Evolutionary conservation across 2,113 vertebrate genomes (phyloP).

Genomic region (Triplophysa siluroides): DNA sequence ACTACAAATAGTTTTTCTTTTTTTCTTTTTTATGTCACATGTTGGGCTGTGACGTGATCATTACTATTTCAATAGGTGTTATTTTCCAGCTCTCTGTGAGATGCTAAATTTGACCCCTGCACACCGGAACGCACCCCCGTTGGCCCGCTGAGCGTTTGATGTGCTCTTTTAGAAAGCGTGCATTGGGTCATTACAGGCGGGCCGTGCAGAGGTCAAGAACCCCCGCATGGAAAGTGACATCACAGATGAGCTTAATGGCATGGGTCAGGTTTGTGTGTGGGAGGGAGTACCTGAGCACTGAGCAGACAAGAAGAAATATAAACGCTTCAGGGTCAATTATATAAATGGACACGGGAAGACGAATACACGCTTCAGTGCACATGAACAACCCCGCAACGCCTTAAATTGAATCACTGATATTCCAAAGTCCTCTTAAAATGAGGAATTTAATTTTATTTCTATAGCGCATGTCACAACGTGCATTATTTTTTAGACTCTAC

Average conservation of each 20-base stretch:
- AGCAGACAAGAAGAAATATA: background rate
- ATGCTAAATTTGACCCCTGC: background rate
- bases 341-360: conserved; percentile 29
- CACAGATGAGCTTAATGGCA: conserved; percentile 58
- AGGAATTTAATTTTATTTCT: too few relatives aligned
- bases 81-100: background rate
- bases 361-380: background rate
- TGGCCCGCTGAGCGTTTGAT: background rate
- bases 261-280: conserved; percentile 28
- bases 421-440: too few relatives aligned
- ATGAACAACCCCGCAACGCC: background rate
- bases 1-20: background rate
- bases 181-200: background rate
- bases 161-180: background rate
- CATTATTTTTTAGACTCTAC: too few relatives aligned
- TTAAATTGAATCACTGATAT: too few relatives aligned
- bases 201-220: background rate
- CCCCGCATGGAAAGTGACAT: conserved; percentile 33
- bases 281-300: conserved; percentile 11
- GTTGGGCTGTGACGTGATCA: background rate
- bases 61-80: background rate
- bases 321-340: conserved; percentile 17
- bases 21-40: too few relatives aligned
- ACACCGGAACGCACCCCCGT: background rate
- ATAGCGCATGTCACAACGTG: too few relatives aligned